A percentile compares a stretch with the other conserved stretches of the same genome.
These are phyloP conservation scores for Trematomus loennbergii DNA, from an alignment of 2,113 vertebrate genomes.

Conservation along the genomic window DNA sequence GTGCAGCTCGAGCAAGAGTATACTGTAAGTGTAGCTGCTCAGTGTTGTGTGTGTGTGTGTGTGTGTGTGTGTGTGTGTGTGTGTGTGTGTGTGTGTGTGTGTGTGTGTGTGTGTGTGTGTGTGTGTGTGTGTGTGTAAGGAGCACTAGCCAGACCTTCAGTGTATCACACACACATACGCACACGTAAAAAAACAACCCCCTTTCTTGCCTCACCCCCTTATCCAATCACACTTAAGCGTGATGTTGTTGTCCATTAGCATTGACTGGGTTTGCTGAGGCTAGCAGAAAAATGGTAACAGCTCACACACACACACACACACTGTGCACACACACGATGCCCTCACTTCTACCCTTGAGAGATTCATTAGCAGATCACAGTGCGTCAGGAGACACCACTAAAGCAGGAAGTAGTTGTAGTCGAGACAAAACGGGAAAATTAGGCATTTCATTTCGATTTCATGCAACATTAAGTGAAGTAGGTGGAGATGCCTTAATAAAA, in stretches of 20 bases:
- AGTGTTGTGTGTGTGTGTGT: constrained; percentile 6
- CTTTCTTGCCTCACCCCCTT: constrained; percentile 33
- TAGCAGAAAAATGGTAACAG: constrained; percentile 55
- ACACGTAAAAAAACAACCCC: constrained; percentile 1
- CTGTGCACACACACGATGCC: constrained; percentile 1
- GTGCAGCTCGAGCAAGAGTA: too few species aligned
- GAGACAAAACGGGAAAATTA: too few species aligned
- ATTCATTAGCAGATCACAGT: constrained; percentile 46
- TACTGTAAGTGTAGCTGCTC: too few species aligned
- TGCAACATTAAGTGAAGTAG: too few species aligned
- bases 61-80: too few species aligned
- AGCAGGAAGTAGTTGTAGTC: neutral
- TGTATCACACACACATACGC: constrained; percentile 31
- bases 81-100: too few species aligned
- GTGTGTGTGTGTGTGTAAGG: constrained; percentile 18
- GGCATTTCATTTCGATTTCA: too few species aligned
- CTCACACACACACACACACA: constrained; percentile 16
- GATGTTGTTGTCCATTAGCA: constrained; percentile 70
- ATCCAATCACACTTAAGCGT: constrained; percentile 74
- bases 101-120: too few species aligned
- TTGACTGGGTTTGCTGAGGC: constrained; percentile 65
- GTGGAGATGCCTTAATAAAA: too few species aligned
- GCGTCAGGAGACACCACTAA: neutral
- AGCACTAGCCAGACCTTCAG: constrained; percentile 28
- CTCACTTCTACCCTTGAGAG: constrained; percentile 48